phyloP scores from a whole-genome alignment of 2,888 invertebrate genomes.

The Diaperis boleti region DNA sequence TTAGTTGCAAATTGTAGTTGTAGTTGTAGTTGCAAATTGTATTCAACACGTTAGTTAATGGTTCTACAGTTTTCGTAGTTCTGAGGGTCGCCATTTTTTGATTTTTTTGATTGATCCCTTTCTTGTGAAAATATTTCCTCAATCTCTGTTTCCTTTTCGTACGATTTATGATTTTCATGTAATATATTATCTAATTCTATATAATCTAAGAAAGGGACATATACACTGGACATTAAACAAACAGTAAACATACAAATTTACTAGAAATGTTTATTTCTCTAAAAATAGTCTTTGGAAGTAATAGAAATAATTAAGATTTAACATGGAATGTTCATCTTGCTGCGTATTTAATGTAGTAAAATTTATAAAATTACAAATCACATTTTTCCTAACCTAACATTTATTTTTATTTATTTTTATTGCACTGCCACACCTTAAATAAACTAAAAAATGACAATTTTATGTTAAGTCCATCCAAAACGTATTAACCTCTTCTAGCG shows the following conservation, averaged over 20 bases:
- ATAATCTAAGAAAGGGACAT: too few species aligned
- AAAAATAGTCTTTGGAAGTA: conserved; percentile 12
- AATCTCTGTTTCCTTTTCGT: too few species aligned
- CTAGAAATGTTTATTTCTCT: conserved; percentile 14
- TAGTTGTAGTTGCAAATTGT: too few species aligned
- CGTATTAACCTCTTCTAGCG: conserved; percentile 9
- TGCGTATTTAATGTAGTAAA: conserved; percentile 6
- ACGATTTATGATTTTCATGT: too few species aligned
- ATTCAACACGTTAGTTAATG: too few species aligned
- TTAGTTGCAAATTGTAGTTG: too few species aligned
- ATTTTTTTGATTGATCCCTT: too few species aligned
- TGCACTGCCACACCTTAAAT: background rate
- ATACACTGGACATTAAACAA: too few species aligned
- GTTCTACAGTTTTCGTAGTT: too few species aligned
- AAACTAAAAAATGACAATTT: background rate
- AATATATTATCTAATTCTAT: too few species aligned
- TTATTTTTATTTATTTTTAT: conserved; percentile 15
- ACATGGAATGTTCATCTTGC: background rate
- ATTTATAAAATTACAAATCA: conserved; percentile 19
- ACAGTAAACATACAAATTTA: background rate
- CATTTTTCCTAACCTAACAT: conserved; percentile 7
- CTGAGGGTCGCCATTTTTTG: too few species aligned
- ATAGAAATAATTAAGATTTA: background rate
- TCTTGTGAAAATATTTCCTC: too few species aligned
- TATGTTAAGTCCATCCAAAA: background rate